A percentile compares a stretch with the other conserved stretches of the same genome.
Conservation (phyloP, 2,888 invertebrate genomes). For the Lasioglossum villosulum region DNA sequence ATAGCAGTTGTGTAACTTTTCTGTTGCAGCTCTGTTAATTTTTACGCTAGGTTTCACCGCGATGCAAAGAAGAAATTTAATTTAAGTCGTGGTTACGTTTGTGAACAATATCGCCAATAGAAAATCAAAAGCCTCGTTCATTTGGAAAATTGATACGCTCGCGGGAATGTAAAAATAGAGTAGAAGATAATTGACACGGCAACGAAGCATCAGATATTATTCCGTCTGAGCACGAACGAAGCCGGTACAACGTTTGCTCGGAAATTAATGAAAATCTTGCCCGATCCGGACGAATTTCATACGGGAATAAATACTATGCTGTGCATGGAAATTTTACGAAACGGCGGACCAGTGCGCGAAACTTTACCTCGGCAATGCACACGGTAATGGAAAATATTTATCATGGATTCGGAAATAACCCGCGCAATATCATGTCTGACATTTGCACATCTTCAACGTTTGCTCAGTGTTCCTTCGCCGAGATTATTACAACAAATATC, state of each 20-base stretch:
- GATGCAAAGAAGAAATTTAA: not conserved
- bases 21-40: not conserved
- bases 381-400: constrained; percentile 22
- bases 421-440: not conserved
- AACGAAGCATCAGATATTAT: not conserved
- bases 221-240: not conserved
- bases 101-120: not conserved
- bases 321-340: constrained; percentile 16
- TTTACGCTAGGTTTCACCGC: not conserved
- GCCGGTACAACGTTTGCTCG: not conserved
- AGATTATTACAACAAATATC: not conserved
- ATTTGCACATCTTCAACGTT: constrained; percentile 18
- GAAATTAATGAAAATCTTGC: constrained; percentile 15
- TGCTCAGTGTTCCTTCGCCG: constrained; percentile 3
- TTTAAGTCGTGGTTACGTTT: not conserved
- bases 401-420: constrained; percentile 13
- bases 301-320: constrained; percentile 3
- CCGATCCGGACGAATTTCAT: not conserved
- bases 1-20: not conserved
- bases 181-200: not conserved
- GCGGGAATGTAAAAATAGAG: not conserved
- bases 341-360: not conserved
- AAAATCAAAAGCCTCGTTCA: not conserved
- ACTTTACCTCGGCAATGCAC: not conserved
- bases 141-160: not conserved